Conservation (phyloP, 2,797 vertebrate genomes). For the Pogonophryne albipinna region DNA sequence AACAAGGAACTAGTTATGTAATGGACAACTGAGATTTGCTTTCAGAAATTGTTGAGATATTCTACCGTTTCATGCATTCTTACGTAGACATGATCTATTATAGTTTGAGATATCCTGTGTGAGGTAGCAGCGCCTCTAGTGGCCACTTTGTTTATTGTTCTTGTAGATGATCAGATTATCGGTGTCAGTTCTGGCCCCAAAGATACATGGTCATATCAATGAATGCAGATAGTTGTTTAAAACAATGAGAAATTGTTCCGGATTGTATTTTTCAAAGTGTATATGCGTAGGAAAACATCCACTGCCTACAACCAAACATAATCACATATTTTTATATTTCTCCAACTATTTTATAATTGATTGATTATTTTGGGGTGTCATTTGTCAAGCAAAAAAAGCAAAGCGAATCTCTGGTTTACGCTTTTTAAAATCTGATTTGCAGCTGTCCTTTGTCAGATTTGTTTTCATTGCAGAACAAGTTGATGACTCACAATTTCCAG, state of each 20-base stretch:
- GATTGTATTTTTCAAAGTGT: no score
- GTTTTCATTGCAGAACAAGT: background rate
- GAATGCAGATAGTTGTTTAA: background rate
- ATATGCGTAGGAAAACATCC: background rate
- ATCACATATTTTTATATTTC: no score
- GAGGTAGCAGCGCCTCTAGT: conserved; percentile 2
- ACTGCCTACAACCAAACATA: background rate
- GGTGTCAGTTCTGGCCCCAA: background rate
- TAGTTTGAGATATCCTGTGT: background rate
- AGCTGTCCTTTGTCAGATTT: background rate
- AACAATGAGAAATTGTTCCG: no score
- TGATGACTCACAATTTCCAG: background rate
- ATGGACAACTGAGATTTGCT: conserved; percentile 2
- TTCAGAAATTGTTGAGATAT: background rate
- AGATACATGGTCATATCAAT: no score
- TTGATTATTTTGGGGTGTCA: background rate
- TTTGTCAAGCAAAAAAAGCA: background rate
- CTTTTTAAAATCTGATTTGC: background rate
- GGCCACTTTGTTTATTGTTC: background rate
- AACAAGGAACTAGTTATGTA: background rate
- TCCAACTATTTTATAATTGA: background rate
- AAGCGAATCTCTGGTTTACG: background rate
- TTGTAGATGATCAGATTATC: background rate
- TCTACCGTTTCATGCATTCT: background rate
- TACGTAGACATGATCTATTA: background rate